Evolutionary conservation across 2,113 vertebrate species (phyloP), one percentile per base, ranked within the genome.

Genomic region (Sphaerodactylus townsendi): DNA sequence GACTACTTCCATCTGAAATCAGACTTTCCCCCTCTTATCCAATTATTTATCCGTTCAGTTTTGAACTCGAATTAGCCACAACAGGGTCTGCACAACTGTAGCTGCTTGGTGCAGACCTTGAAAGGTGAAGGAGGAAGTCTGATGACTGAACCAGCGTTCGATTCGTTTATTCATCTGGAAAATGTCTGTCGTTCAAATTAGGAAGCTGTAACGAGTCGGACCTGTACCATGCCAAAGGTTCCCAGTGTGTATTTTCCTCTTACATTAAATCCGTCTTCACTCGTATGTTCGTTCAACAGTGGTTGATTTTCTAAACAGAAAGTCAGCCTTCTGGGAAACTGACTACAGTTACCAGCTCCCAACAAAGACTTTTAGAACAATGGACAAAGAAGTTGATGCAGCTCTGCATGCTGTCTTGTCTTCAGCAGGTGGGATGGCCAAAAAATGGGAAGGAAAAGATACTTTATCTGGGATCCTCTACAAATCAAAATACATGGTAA

Each of bases 21-120:
- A 81, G 59, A n/a, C 28, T 50, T 80, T 50, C 48, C 76, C 85
- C 75, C 84, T 0, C 46, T 75, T 48, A 48, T 87, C 91, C 86
- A 89, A 83, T 90, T 89, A 78, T 88, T 89, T 88, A 37, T 44
- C 59, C 11, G 5, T 89, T 90, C 79, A 59, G 17, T 79, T 88
- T 88, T 79, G 81, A 78, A 76, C 44, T 87, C 41, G 76, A 78
- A 93, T 88, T 83, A 90, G 48, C 81, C 37, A 81, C 41, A 84
- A 75, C 28, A 82, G 8, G 74, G 53, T 41, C 39, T 68, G 53
- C 0, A 1, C 2, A 37, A 84, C 81, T 92, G 44, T 81, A 90
- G 81, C 87, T 82, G 70, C 37, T 86, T 92, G 92, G 65, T 81
- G 77, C 19, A 13, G 46, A 65, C 65, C 19, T 46, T 82, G 35